phyloP scores from a whole-genome alignment of 2,888 invertebrate species.

The Quadroppia sp. region DNA sequence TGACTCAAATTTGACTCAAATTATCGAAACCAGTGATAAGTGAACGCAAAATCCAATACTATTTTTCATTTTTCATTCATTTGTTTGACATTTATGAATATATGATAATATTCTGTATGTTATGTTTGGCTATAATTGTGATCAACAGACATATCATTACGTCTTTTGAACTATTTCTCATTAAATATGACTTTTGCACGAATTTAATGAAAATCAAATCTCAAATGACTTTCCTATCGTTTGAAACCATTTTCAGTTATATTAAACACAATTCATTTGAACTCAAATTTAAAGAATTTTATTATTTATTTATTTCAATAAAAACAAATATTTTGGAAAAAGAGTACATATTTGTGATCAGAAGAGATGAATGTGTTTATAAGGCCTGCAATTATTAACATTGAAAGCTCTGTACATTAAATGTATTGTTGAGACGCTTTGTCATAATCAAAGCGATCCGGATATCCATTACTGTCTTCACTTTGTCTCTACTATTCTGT shows the following conservation, averaged over 20 bases:
- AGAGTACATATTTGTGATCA: no score
- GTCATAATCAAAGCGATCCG: slow-evolving; percentile 23
- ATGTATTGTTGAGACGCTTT: background rate
- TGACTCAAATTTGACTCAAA: background rate
- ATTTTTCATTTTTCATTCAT: background rate
- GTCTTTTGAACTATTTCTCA: background rate
- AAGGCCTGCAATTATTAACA: background rate
- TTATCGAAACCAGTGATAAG: background rate
- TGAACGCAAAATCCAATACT: background rate
- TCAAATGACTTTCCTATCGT: background rate
- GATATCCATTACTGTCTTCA: slow-evolving; percentile 27
- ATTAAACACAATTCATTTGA: no score
- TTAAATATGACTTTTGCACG: slow-evolving; percentile 14
- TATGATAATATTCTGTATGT: background rate
- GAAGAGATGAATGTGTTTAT: background rate
- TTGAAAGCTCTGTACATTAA: background rate
- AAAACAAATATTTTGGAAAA: no score
- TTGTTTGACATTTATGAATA: background rate
- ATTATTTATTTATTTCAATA: no score
- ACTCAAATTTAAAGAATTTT: no score
- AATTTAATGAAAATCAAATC: background rate
- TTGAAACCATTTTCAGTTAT: no score
- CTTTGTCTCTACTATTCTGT: background rate
- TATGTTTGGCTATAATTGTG: slow-evolving; percentile 1
- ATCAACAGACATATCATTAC: background rate